phyloP scores from a whole-genome alignment of 2,888 invertebrate genomes.

The Meteorus cinctellus region DNA sequence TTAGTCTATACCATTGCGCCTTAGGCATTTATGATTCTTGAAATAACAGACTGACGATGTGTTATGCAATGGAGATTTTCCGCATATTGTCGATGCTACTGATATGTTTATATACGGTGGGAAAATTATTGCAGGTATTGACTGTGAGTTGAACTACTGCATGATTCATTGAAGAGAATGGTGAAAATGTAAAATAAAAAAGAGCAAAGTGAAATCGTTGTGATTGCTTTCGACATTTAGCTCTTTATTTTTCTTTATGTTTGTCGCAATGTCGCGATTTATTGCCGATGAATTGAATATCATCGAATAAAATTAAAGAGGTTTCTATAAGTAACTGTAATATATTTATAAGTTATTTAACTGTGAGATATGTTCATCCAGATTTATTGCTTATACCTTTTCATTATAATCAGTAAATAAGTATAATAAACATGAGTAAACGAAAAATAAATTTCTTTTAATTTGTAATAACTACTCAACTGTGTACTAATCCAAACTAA shows the following conservation, averaged over 20 bases:
- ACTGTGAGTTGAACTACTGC: conserved; percentile 27
- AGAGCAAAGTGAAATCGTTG: conserved; percentile 37
- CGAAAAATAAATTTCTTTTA: conserved; percentile 40
- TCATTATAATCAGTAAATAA: neutral
- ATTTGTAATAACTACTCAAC: conserved; percentile 30
- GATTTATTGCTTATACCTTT: neutral
- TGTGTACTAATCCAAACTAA: conserved; percentile 60
- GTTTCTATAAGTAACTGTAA: neutral
- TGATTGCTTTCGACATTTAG: conserved; percentile 28
- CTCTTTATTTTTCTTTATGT: conserved; percentile 21
- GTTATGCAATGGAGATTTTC: conserved; percentile 22
- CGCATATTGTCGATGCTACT: conserved; percentile 33
- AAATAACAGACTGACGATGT: conserved; percentile 7
- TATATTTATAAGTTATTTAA: neutral
- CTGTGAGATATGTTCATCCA: neutral
- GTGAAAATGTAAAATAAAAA: conserved; percentile 33
- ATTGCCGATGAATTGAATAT: conserved; percentile 10
- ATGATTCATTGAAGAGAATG: conserved; percentile 42
- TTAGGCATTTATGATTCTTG: conserved; percentile 4
- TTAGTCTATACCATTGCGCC: neutral
- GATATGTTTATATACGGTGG: conserved; percentile 13
- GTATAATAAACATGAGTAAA: neutral
- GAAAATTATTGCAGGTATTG: conserved; percentile 8
- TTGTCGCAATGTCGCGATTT: conserved; percentile 22
- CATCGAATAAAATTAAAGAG: conserved; percentile 3